These are phyloP conservation scores for Lepidurus arcticus DNA, from an alignment of 1,140 invertebrate species.

Conservation along the genomic window DNA sequence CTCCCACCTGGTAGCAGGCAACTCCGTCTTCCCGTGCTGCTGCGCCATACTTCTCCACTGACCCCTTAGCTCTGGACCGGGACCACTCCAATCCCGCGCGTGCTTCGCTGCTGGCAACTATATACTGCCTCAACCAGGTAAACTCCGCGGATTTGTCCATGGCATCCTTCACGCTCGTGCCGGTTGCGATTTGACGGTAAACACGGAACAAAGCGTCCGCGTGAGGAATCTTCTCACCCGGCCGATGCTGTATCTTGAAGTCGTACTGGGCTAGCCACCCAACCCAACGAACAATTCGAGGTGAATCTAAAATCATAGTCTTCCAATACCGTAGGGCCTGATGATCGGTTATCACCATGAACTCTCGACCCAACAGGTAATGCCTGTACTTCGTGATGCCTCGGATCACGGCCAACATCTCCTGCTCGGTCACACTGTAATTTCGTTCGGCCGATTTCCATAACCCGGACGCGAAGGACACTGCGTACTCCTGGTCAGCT, in stretches of 20 bases:
- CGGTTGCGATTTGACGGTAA: neutral
- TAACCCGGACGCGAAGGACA: constrained; percentile 42
- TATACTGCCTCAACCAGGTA: neutral
- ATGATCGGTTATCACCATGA: constrained; percentile 45
- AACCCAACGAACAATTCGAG: neutral
- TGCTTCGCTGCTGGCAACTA: neutral
- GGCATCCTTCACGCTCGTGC: neutral
- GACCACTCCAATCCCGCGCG: neutral
- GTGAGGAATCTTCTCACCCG: neutral
- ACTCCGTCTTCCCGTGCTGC: too few relatives aligned
- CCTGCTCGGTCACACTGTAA: constrained; percentile 46
- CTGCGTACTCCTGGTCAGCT: constrained; percentile 33
- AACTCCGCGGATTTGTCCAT: neutral
- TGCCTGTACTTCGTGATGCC: constrained; percentile 45
- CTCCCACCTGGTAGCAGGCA: too few relatives aligned
- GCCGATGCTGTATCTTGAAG: constrained; percentile 2
- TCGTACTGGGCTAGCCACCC: constrained; percentile 5
- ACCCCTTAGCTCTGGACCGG: too few relatives aligned
- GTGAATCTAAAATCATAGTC: neutral
- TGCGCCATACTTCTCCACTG: too few relatives aligned
- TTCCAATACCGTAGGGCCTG: constrained; percentile 44
- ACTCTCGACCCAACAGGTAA: constrained; percentile 43
- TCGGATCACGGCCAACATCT: constrained; percentile 45
- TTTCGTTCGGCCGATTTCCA: constrained; percentile 42
- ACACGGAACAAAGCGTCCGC: neutral